phyloP scores from a whole-genome alignment of 30 jellyfish, hydroid and myxozoan species.

The Sanderia malayensis region DNA sequence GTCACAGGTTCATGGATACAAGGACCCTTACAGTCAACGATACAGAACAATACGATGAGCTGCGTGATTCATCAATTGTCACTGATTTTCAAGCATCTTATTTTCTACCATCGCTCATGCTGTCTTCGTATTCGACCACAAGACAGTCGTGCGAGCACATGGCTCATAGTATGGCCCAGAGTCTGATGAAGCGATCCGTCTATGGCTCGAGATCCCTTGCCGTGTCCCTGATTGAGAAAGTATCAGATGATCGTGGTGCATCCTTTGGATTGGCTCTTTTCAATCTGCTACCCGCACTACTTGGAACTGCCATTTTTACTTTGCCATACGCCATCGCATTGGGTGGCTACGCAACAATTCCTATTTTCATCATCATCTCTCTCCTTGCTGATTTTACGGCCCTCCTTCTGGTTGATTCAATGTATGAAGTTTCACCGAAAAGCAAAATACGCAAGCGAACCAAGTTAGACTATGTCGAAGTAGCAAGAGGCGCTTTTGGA shows the following conservation, averaged over 20 bases:
- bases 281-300: constrained; percentile 57
- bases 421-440: constrained; percentile 75
- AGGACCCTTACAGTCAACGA: neutral
- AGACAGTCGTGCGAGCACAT: constrained; percentile 39
- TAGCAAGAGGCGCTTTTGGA: constrained; percentile 61
- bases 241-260: constrained; percentile 83
- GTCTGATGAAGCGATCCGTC: constrained; percentile 27
- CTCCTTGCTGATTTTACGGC: constrained; percentile 61
- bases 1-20: constrained; percentile 37
- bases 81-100: constrained; percentile 70
- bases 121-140: constrained; percentile 38
- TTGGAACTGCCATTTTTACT: constrained; percentile 67
- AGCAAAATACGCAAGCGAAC: constrained; percentile 53
- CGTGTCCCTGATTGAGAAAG: constrained; percentile 45
- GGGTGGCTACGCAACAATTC: constrained; percentile 63
- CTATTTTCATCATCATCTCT: constrained; percentile 36
- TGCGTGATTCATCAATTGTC: constrained; percentile 10
- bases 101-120: constrained; percentile 52
- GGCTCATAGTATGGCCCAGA: constrained; percentile 45
- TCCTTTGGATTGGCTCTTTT: constrained; percentile 58
- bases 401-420: constrained; percentile 58
- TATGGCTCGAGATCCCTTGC: constrained; percentile 38
- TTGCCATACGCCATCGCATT: constrained; percentile 57
- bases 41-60: constrained; percentile 3
- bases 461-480: constrained; percentile 49